phyloP scores from a whole-genome alignment of 2,797 vertebrate genomes.

The Momotus momota region DNA sequence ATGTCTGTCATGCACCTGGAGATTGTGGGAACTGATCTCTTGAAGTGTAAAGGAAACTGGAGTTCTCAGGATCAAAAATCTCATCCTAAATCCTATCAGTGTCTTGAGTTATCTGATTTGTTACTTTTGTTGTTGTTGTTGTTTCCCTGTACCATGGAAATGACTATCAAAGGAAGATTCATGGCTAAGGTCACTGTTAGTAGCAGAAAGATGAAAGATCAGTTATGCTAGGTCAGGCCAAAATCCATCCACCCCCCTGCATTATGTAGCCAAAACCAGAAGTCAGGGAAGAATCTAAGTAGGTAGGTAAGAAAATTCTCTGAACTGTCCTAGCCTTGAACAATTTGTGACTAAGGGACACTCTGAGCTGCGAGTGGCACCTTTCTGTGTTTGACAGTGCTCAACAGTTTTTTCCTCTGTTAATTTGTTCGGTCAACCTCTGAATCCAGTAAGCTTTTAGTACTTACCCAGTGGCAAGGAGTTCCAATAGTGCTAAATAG shows the following conservation, averaged over 20 bases:
- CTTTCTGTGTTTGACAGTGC: not conserved
- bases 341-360: not conserved
- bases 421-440: not conserved
- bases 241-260: not conserved
- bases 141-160: not conserved
- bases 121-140: not conserved
- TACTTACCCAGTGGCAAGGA: not conserved
- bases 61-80: slow-evolving; percentile 12
- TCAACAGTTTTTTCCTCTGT: not conserved
- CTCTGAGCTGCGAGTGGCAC: not conserved
- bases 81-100: not conserved
- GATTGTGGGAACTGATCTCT: slow-evolving; percentile 21
- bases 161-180: not conserved
- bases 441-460: not conserved
- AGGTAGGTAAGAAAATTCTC: not conserved
- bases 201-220: not conserved
- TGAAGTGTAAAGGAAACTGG: not conserved
- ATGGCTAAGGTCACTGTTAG: not conserved
- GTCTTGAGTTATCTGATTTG: not conserved
- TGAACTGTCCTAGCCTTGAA: not conserved
- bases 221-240: not conserved
- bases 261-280: not conserved
- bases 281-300: not conserved
- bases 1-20: slow-evolving; percentile 33
- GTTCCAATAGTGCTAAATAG: not conserved